Base-by-base conservation (phyloP, 2,113 vertebrate species). In the Donacobius atricapilla region DNA sequence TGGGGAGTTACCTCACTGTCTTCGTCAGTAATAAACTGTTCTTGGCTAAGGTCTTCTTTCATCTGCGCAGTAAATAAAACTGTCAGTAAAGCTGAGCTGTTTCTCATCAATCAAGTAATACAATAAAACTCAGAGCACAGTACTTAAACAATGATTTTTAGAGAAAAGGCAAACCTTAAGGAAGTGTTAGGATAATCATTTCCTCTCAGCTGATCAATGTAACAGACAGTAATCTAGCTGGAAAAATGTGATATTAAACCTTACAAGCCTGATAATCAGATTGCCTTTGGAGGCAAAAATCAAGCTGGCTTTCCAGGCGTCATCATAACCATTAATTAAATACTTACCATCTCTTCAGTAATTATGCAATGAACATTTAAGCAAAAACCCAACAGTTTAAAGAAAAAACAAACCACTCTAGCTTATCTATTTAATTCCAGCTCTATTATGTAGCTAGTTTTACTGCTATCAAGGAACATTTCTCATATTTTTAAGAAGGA, bases 51-150 rank as follows among this genome's bases (percentile, higher is more conserved):
- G 76, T 57, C 84, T 79, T 93, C 89, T 81, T 93, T 95, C 90
- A 72, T 84, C 93, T 73, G 48, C 35, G 30, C 87, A 87, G 68
- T 87, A 95, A 95, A 86, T 87, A 90, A 92, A 93, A 68, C 87
- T 89, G 89, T 87, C 91, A 90, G 68, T 87, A 15, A 57, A 77
- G 71, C 14, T 47, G 70, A 86, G 64, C 89, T 96, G 90, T 15
- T 87, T 80, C 89, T 83, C 82, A 66, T 92, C 93, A 90, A 68
- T 84, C 73, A 93, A 66, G 64, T 44, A 69, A 83, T 42, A 90
- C 69, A 91, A 73, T 65, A 72, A 95, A 94, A 91, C 57, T 51
- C 66, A 20, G 48, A 82, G 50, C 33, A 80, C 47, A 17, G 2
- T 63, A 69, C 61, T 79, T 77, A 57, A 58, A 65, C 53, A 53